phyloP scores from a whole-genome alignment of 92 coral and sea anemone species.

The Paramuricea clavata region DNA sequence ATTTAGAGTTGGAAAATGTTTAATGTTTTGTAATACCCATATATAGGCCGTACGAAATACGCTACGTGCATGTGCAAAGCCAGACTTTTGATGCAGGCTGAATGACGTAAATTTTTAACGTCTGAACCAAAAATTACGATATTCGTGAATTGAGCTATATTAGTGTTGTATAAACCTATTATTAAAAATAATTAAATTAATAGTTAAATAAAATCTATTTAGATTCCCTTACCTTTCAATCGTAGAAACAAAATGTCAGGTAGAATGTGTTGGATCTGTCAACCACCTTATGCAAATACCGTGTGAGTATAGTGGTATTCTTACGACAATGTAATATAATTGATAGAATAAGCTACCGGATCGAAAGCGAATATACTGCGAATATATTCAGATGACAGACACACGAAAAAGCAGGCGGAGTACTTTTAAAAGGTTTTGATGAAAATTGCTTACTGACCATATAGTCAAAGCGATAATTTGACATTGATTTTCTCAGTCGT shows the following conservation, averaged over 20 bases:
- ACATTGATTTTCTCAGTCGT: neutral
- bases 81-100: neutral
- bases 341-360: conserved; percentile 4
- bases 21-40: neutral
- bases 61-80: neutral
- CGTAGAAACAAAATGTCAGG: neutral
- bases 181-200: neutral
- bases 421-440: neutral
- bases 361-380: neutral
- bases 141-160: neutral
- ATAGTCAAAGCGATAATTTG: conserved; percentile 22
- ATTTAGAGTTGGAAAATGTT: neutral
- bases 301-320: neutral
- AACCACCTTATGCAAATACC: neutral
- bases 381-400: neutral
- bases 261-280: neutral
- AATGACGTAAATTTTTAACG: neutral
- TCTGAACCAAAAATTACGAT: neutral
- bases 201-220: neutral
- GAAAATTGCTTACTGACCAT: neutral
- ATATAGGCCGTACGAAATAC: neutral
- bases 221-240: neutral
- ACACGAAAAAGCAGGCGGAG: conserved; percentile 2
- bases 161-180: neutral
- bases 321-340: neutral